Evolutionary conservation across 2,797 vertebrate species (phyloP).

Genomic region (Brachyalestes nurse): DNA sequence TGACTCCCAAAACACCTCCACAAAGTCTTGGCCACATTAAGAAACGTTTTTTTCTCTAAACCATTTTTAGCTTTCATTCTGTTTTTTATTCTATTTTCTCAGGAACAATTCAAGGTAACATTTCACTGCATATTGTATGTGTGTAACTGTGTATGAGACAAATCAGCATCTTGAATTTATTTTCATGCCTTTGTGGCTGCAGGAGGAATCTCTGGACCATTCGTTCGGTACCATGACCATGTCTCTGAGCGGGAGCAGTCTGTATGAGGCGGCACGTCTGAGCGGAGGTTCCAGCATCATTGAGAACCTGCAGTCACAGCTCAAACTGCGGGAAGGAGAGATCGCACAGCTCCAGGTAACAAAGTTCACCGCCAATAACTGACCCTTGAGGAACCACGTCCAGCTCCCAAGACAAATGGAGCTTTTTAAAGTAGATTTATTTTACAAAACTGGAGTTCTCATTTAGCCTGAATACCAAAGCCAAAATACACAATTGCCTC

Average conservation of each 20-base stretch:
- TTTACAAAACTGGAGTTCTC: background rate
- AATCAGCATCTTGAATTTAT: too few species aligned
- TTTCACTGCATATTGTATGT: too few species aligned
- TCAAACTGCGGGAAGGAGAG: constrained; percentile 95
- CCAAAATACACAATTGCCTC: background rate
- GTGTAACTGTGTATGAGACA: too few species aligned
- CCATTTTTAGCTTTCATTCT: too few species aligned
- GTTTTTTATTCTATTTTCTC: too few species aligned
- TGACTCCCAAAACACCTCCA: too few species aligned
- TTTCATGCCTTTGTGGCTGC: background rate
- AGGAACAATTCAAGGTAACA: too few species aligned
- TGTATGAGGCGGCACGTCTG: constrained; percentile 92
- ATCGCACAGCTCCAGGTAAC: constrained; percentile 93
- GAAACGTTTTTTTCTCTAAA: too few species aligned
- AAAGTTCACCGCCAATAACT: too few species aligned
- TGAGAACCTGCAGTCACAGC: constrained; percentile 95
- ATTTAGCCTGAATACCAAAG: background rate
- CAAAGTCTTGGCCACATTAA: too few species aligned
- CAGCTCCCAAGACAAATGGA: background rate
- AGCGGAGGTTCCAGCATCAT: constrained; percentile 93
- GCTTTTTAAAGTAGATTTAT: background rate
- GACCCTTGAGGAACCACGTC: background rate
- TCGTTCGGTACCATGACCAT: constrained; percentile 81
- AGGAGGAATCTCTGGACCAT: constrained; percentile 91
- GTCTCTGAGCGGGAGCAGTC: constrained; percentile 86